phyloP scores from a whole-genome alignment of 2,797 vertebrate species.

The Notamacropus eugenii region DNA sequence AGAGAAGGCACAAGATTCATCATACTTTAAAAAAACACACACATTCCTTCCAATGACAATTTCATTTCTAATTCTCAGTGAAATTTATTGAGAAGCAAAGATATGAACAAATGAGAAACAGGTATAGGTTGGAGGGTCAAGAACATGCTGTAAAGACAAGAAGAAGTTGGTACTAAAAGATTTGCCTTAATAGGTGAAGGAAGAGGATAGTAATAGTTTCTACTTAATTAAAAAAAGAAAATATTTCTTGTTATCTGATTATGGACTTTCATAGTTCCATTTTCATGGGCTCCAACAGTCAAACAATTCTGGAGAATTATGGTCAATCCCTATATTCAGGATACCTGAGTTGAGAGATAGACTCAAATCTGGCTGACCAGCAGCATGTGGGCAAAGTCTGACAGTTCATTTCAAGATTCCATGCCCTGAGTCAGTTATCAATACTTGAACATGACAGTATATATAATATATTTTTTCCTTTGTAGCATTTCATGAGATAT shows the following conservation, averaged over 20 bases:
- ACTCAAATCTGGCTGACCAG: not conserved
- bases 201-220: not conserved
- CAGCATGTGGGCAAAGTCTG: not conserved
- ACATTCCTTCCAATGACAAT: conserved; percentile 7
- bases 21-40: conserved; percentile 13
- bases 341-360: not conserved
- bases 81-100: conserved; percentile 33
- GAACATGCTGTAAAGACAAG: not conserved
- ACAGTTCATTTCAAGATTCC: not conserved
- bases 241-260: conserved; percentile 18
- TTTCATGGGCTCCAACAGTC: conserved; percentile 17
- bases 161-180: conserved; percentile 42
- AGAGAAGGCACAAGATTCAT: not conserved
- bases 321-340: conserved; percentile 15
- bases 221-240: not conserved
- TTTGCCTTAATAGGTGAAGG: not conserved
- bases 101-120: conserved; percentile 48
- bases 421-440: not conserved
- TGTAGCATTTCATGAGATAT: not conserved
- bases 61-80: conserved; percentile 21
- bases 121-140: not conserved
- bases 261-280: conserved; percentile 28
- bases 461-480: not conserved
- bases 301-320: conserved; percentile 37
- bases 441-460: not conserved